These are phyloP conservation scores for Tachysurus fulvidraco DNA, from an alignment of 2,113 vertebrate species.

Conservation along the genomic window DNA sequence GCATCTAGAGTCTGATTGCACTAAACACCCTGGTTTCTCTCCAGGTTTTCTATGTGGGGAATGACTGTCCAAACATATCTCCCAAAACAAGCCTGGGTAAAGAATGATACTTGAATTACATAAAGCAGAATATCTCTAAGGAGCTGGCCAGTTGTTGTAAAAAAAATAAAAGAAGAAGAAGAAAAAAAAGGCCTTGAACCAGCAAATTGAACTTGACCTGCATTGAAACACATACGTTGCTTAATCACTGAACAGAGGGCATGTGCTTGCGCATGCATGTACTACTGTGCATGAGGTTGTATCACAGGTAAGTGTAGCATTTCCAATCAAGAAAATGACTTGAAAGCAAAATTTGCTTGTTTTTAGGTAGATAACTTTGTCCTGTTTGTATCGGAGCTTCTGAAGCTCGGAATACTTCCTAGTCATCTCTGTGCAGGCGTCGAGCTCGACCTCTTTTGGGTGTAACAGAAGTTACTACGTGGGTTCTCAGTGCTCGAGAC, in stretches of 20 bases:
- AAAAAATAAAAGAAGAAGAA: not conserved
- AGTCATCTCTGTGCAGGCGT: slow-evolving; percentile 14
- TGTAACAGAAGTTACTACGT: slow-evolving; percentile 1
- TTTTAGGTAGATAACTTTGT: slow-evolving; percentile 15
- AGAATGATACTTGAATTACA: slow-evolving; percentile 45
- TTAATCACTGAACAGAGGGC: slow-evolving; percentile 38
- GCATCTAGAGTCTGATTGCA: slow-evolving; percentile 40
- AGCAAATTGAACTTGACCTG: slow-evolving; percentile 20
- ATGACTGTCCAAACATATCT: slow-evolving; percentile 16
- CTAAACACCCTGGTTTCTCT: slow-evolving; percentile 40
- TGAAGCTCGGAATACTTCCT: not conserved
- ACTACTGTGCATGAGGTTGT: slow-evolving; percentile 48
- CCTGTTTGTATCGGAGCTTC: not conserved
- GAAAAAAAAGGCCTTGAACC: slow-evolving; percentile 13
- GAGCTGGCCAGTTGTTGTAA: slow-evolving; percentile 10
- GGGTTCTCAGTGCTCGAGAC: not conserved
- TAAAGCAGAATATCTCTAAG: slow-evolving; percentile 31
- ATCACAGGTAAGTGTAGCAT: slow-evolving; percentile 45
- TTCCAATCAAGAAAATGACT: slow-evolving; percentile 41
- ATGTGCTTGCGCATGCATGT: slow-evolving; percentile 45
- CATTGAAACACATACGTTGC: slow-evolving; percentile 16
- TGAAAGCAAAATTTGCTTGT: slow-evolving; percentile 36
- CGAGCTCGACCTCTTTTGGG: not conserved
- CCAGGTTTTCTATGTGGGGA: slow-evolving; percentile 4
- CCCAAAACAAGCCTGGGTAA: slow-evolving; percentile 27